These are phyloP conservation scores for Syncerus caffer DNA, from an alignment of 2,797 vertebrate species.

Conservation along the genomic window DNA sequence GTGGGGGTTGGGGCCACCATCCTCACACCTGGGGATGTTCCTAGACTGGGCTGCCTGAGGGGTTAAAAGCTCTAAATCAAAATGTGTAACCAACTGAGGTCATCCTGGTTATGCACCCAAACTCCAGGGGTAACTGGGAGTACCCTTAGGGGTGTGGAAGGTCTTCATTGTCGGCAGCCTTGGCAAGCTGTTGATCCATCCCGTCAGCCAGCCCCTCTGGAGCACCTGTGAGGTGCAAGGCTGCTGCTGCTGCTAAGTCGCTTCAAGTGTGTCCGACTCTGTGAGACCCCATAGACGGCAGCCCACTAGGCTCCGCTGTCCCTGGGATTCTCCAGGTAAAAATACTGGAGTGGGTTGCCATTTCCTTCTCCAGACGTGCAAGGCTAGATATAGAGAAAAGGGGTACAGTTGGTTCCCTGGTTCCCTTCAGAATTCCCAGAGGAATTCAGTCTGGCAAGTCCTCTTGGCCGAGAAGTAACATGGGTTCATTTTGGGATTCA, in stretches of 20 bases:
- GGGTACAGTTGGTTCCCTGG: background rate
- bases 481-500: background rate
- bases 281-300: background rate
- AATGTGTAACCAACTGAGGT: background rate
- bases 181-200: background rate
- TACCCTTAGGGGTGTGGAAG: background rate
- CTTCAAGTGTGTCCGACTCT: background rate
- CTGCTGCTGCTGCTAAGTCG: background rate
- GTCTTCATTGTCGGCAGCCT: background rate
- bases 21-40: background rate
- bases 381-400: background rate
- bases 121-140: background rate
- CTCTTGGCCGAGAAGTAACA: background rate
- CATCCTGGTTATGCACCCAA: background rate
- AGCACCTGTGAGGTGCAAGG: background rate
- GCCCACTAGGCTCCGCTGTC: background rate
- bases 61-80: background rate
- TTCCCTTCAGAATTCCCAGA: background rate
- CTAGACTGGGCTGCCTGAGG: background rate
- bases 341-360: background rate
- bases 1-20: fast-evolving
- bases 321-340: background rate
- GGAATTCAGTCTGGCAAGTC: background rate
- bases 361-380: background rate
- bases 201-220: background rate